phyloP scores from a whole-genome alignment of 2,797 vertebrate genomes.

The Lophotriccus pileatus region DNA sequence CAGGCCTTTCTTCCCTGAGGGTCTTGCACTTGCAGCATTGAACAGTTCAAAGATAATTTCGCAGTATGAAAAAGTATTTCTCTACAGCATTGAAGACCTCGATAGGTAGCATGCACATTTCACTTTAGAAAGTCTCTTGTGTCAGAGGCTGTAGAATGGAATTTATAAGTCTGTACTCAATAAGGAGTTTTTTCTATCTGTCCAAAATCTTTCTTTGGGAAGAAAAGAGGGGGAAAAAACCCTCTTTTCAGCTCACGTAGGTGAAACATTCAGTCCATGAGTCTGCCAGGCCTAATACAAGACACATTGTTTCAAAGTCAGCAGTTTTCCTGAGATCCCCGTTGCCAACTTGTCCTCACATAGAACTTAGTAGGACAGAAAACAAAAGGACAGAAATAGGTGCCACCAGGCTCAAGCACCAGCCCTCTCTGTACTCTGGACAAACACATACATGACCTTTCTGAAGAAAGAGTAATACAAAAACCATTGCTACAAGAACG shows the following conservation, averaged over 20 bases:
- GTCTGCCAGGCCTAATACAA: neutral
- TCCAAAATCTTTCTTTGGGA: neutral
- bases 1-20: neutral
- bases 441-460: neutral
- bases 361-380: neutral
- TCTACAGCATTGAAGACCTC: neutral
- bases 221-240: neutral
- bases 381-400: neutral
- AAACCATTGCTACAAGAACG: neutral
- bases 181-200: neutral
- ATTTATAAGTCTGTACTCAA: neutral
- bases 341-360: neutral
- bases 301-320: neutral
- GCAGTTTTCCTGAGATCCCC: neutral
- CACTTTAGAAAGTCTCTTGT: neutral
- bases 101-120: neutral
- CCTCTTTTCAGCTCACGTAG: neutral
- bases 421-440: neutral
- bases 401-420: neutral
- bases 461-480: neutral
- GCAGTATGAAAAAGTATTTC: neutral
- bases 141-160: neutral
- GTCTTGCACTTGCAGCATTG: neutral
- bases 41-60: neutral
- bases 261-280: neutral